Conservation (phyloP, 2,797 vertebrate genomes). For the Cyclura pinguis region DNA sequence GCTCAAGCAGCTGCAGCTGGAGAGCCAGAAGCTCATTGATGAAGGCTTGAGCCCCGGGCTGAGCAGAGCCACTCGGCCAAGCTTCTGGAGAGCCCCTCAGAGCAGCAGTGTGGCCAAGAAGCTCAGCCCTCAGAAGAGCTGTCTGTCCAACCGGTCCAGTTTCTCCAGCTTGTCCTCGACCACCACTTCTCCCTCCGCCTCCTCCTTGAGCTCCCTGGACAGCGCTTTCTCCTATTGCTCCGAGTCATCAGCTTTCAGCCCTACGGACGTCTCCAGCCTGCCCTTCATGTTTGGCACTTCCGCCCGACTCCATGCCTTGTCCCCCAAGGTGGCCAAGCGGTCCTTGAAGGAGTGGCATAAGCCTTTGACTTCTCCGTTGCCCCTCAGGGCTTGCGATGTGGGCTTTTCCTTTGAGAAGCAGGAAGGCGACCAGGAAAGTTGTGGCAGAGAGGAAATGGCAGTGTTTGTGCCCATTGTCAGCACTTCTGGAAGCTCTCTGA, state of each 20-base stretch:
- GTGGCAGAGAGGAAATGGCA: slow-evolving; percentile 6
- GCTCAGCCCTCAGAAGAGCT: slow-evolving; percentile 67
- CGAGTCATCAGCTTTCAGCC: slow-evolving; percentile 78
- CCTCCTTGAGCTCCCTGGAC: slow-evolving; percentile 83
- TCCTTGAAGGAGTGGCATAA: slow-evolving; percentile 74
- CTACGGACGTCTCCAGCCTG: slow-evolving; percentile 68
- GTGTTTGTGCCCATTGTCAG: slow-evolving; percentile 5
- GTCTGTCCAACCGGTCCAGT: slow-evolving; percentile 78
- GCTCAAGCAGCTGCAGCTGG: slow-evolving; percentile 73
- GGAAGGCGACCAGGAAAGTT: slow-evolving; percentile 38
- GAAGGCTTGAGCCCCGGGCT: slow-evolving; percentile 65
- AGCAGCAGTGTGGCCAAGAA: slow-evolving; percentile 66
- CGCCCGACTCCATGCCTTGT: slow-evolving; percentile 73
- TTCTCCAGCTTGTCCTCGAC: slow-evolving; percentile 83
- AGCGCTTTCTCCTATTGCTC: slow-evolving; percentile 82
- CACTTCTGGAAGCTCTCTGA: not conserved
- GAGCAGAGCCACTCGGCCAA: slow-evolving; percentile 59
- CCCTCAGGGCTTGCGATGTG: slow-evolving; percentile 35
- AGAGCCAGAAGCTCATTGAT: slow-evolving; percentile 72
- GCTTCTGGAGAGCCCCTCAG: slow-evolving; percentile 68
- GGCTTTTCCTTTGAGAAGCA: slow-evolving; percentile 56
- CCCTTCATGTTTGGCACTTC: slow-evolving; percentile 79
- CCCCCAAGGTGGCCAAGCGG: slow-evolving; percentile 72
- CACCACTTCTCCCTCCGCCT: slow-evolving; percentile 80
- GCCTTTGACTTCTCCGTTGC: slow-evolving; percentile 62